phyloP scores from a whole-genome alignment of 1,140 invertebrate species.

The Zaprionus inermis region DNA sequence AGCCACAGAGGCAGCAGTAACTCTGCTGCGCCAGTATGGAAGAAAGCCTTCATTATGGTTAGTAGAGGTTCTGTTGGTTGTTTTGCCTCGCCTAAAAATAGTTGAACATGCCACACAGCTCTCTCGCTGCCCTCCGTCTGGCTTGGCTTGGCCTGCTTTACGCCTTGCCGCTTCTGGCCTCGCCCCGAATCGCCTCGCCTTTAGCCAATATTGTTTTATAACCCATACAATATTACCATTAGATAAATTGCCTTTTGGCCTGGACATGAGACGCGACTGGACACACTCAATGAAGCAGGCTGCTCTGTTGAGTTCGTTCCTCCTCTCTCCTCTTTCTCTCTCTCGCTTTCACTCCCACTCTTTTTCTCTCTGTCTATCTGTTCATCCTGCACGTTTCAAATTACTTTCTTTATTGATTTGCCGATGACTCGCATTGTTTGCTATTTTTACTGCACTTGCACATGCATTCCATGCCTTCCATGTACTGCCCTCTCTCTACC shows the following conservation, averaged over 20 bases:
- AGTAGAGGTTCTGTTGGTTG: not conserved
- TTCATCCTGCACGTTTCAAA: slow-evolving; percentile 70
- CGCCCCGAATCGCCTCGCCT: slow-evolving; percentile 53
- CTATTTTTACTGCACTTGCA: slow-evolving; percentile 54
- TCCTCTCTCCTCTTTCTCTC: not conserved
- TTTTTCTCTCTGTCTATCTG: not conserved
- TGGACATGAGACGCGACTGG: slow-evolving; percentile 40
- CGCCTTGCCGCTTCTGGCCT: not conserved
- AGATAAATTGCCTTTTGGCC: slow-evolving; percentile 78
- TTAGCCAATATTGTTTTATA: slow-evolving; percentile 81
- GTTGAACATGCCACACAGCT: slow-evolving; percentile 12
- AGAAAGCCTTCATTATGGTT: slow-evolving; percentile 37
- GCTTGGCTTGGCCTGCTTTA: not conserved
- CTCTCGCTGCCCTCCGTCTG: not conserved
- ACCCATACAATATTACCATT: slow-evolving; percentile 81
- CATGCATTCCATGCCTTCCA: slow-evolving; percentile 33
- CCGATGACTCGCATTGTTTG: slow-evolving; percentile 54
- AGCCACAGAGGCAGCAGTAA: not conserved
- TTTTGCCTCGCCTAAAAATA: slow-evolving; percentile 54
- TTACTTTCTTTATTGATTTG: slow-evolving; percentile 82
- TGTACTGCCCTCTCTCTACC: not conserved
- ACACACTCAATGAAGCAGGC: slow-evolving; percentile 16
- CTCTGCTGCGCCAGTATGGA: not conserved
- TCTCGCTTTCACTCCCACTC: no score
- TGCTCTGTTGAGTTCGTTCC: no score